Base-by-base conservation (phyloP, 2,888 invertebrate genomes). In the Imbricaverruca yamaguchii region DNA sequence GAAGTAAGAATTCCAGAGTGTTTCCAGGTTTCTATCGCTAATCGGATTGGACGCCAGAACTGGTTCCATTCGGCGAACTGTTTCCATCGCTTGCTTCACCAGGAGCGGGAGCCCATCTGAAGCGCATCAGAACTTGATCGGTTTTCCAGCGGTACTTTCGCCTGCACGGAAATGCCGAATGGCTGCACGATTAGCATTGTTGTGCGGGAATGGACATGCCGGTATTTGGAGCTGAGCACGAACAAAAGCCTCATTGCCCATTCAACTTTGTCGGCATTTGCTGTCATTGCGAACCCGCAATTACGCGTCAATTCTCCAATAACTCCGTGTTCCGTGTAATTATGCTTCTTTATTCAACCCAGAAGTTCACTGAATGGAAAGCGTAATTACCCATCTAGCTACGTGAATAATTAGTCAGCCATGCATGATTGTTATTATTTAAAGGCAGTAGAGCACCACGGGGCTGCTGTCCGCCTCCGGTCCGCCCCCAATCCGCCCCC, bases 381-480 rank as follows among this genome's bases (percentile, higher is more conserved):
- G 10, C 53, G 74, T 74, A 74, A 74, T 74, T 55, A 74, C 74
- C 74, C 53, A 15, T 65, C 74, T 21, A 74, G 21, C 74, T 53
- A 74, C 74, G 74, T 55, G 55, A 74, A 53, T 53, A 74, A 74
- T 74, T 74, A 74, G 74, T 10, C 55, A 74, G 53, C 74, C 15
- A 21, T 74, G 74, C 74, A 74, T 53, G 74, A 21, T n/a, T 10
- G 74, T 74, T 74, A 74, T 74, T 74, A 74, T 74, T 74, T 74
- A 55, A 39, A 74, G 74, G 74, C 39, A 18, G 69, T 53, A 69
- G 69, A 69, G 69, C 69, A 69, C 69, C 39, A 8, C 61, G 61
- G 15, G 9, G 39, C 69, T 9, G 15, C 25, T 15, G 74, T 1
- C 53, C 74, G 10, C 74, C 39, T 21, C 6, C 69, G 39, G 25